Evolutionary conservation across 1,140 invertebrate species (phyloP).

Genomic region (Branchinecta lindahli): DNA sequence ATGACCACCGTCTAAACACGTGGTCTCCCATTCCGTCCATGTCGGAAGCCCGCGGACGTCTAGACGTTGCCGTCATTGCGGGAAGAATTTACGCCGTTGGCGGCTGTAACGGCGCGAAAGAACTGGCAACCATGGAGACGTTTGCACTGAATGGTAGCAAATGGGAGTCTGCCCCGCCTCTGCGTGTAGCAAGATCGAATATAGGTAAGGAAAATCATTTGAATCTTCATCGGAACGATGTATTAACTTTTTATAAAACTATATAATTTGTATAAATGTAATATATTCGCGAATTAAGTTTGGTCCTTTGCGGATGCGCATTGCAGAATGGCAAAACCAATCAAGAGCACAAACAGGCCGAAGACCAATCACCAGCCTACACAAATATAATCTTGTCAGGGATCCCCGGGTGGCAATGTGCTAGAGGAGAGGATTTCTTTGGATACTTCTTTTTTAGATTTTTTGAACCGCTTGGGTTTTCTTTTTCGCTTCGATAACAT

Average conservation of each 20-base stretch:
- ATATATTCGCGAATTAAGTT: neutral
- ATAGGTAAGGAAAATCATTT: constrained; percentile 31
- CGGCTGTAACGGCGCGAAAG: constrained; percentile 59
- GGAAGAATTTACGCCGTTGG: constrained; percentile 56
- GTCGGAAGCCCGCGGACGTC: constrained; percentile 51
- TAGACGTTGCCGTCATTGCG: constrained; percentile 49
- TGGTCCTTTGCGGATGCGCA: too few relatives aligned
- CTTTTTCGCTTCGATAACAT: constrained; percentile 10
- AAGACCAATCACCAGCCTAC: neutral
- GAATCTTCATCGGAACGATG: neutral
- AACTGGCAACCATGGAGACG: constrained; percentile 50
- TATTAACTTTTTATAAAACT: neutral
- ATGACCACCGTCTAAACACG: constrained; percentile 46
- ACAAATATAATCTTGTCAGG: too few relatives aligned
- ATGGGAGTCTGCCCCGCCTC: constrained; percentile 45
- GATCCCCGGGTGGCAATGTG: too few relatives aligned
- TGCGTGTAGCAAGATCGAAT: constrained; percentile 50
- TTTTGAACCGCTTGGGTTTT: neutral
- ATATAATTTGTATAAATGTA: neutral
- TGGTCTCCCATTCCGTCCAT: constrained; percentile 52
- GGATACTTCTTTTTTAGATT: neutral
- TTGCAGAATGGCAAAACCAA: too few relatives aligned
- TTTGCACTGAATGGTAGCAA: constrained; percentile 39
- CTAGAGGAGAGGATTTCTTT: neutral
- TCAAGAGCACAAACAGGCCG: too few relatives aligned